Conservation (phyloP, 2,797 vertebrate species). For the Nannoperca australis region DNA sequence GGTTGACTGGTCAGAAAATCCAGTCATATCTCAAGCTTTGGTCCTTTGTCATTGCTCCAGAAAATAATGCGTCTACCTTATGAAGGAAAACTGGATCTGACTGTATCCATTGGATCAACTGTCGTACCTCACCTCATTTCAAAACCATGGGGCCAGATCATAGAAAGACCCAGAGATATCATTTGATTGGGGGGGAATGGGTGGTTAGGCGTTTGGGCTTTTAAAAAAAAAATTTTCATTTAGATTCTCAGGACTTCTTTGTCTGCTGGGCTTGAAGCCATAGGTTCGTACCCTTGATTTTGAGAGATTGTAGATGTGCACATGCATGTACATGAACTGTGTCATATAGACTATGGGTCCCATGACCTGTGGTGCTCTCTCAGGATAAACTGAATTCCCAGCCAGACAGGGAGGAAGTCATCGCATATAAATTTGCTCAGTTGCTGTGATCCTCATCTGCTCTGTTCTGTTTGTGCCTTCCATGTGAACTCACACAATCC, state of each 20-base stretch:
- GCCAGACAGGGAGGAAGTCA: conserved; percentile 37
- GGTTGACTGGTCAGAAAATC: not conserved
- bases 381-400: conserved; percentile 24
- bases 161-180: not conserved
- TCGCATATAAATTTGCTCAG: conserved; percentile 58
- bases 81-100: not conserved
- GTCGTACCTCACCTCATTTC: not conserved
- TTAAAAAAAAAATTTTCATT: not conserved
- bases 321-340: not conserved
- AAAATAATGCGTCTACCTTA: not conserved
- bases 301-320: not conserved
- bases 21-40: too few species aligned
- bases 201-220: too few species aligned
- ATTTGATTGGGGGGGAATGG: not conserved
- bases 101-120: conserved; percentile 24
- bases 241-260: not conserved
- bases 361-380: conserved; percentile 17
- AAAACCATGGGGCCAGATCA: not conserved
- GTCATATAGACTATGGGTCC: not conserved
- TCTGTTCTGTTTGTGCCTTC: conserved; percentile 33
- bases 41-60: not conserved
- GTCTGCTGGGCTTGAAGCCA: not conserved
- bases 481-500: conserved; percentile 47
- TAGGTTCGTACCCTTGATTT: not conserved
- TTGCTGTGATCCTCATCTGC: conserved; percentile 46